Evolutionary conservation across 2,797 vertebrate genomes (phyloP), one percentile per base, ranked within the genome.

Genomic region (Pitangus sulphuratus): DNA sequence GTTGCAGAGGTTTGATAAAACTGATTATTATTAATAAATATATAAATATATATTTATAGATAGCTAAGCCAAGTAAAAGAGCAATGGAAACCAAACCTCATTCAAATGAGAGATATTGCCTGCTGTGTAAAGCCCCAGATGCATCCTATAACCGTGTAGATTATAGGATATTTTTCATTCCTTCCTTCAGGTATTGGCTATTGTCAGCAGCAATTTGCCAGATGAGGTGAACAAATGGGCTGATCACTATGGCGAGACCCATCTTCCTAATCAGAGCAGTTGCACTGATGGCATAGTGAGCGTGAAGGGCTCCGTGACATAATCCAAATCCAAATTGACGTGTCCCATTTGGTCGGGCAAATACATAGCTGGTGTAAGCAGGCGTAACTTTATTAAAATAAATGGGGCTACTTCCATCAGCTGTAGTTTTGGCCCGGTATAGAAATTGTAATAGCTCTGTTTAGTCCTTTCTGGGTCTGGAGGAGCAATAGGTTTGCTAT

Each of bases 131-230:
- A 87, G 68, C 48, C 50, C 39, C 78, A 76, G 76, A 70, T 62
- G 24, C 42, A 58, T 57, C 39, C 72, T 61, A 4, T 44, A 61
- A 58, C 57, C 15, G 19, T 7, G 4, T n/a, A 66, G 72, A 66
- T 75, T 81, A 72, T 35, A 37, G 82, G 76, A 61, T 54, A 60
- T 93, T 94, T 93, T 95, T 88, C 84, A 57, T 62, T 88, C 44
- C 58, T 81, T 91, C 57, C 58, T 91, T 93, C 76, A 87, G 82
- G 42, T 95, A 9, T 58, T 79, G 76, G 72, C 79, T 83, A 15
- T 84, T 91, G 82, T 78, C 72, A 86, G 65, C 79, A 75, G 87
- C 82, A 84, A 0, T 92, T 89, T 93, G 82, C 87, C 82, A 72
- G 69, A 21, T 0, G 26, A 87, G 79, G 72, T 53, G 87, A 89